phyloP scores from a whole-genome alignment of 1,140 invertebrate species.

The Anastrepha ludens region DNA sequence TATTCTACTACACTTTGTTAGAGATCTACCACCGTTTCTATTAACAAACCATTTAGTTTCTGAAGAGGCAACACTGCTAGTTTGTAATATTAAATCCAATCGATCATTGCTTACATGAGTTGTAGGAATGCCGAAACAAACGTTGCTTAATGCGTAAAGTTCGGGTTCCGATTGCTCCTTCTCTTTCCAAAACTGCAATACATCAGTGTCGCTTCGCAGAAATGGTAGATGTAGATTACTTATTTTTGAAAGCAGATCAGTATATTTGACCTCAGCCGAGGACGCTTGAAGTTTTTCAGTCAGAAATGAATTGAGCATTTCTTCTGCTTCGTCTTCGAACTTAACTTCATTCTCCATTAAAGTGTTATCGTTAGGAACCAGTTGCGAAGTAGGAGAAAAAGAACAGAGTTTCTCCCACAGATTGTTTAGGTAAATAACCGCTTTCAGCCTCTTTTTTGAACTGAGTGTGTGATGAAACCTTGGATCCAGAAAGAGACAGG shows the following conservation, averaged over 20 bases:
- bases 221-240: constrained; percentile 49
- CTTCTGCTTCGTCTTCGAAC: constrained; percentile 53
- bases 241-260: constrained; percentile 51
- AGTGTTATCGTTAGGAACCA: too few species aligned
- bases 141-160: constrained; percentile 58
- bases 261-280: neutral
- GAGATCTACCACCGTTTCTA: too few species aligned
- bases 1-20: too few species aligned
- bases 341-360: neutral
- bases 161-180: constrained; percentile 56
- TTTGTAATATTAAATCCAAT: too few species aligned
- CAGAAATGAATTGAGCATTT: constrained; percentile 53
- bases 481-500: constrained; percentile 56
- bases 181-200: constrained; percentile 56
- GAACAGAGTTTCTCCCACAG: constrained; percentile 53
- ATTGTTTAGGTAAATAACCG: constrained; percentile 44
- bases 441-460: constrained; percentile 40
- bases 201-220: constrained; percentile 44
- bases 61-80: too few species aligned
- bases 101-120: constrained; percentile 54
- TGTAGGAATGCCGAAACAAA: constrained; percentile 57
- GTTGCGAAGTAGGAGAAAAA: too few species aligned
- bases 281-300: constrained; percentile 20
- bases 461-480: constrained; percentile 56
- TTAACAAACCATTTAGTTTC: too few species aligned